These are phyloP conservation scores for Festucalex cinctus DNA, from an alignment of 2,113 vertebrate species.

Conservation along the genomic window DNA sequence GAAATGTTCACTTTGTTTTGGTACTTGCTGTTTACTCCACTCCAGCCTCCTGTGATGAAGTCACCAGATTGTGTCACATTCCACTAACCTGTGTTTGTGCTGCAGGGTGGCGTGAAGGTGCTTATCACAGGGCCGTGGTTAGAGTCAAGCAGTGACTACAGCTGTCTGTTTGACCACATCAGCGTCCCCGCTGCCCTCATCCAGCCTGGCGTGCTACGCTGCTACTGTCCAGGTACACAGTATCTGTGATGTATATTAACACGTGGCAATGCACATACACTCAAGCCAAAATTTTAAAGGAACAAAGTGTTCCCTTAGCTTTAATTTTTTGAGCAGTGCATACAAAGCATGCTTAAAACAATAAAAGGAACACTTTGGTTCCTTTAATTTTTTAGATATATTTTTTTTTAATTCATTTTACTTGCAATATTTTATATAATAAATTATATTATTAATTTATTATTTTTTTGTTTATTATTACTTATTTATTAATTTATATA, in stretches of 20 bases:
- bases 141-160: slow-evolving; percentile 95
- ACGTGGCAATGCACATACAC: neutral
- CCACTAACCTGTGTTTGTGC: slow-evolving; percentile 28
- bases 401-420: too few relatives aligned
- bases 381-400: too few relatives aligned
- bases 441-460: too few relatives aligned
- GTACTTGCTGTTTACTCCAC: neutral
- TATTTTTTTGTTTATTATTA: too few relatives aligned
- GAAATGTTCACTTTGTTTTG: neutral
- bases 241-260: neutral
- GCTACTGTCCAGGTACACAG: slow-evolving; percentile 91
- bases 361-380: too few relatives aligned
- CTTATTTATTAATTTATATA: too few relatives aligned
- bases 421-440: too few relatives aligned
- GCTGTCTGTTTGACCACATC: slow-evolving; percentile 97
- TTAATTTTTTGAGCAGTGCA: too few relatives aligned
- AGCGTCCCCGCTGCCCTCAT: slow-evolving; percentile 96
- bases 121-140: slow-evolving; percentile 97
- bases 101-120: slow-evolving; percentile 95
- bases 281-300: neutral
- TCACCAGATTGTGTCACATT: neutral
- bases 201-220: slow-evolving; percentile 95
- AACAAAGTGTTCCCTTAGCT: too few relatives aligned
- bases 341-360: too few relatives aligned
- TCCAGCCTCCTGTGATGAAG: neutral